These are phyloP conservation scores for Acleris cristana DNA, from an alignment of 2,888 invertebrate species.

Conservation along the genomic window DNA sequence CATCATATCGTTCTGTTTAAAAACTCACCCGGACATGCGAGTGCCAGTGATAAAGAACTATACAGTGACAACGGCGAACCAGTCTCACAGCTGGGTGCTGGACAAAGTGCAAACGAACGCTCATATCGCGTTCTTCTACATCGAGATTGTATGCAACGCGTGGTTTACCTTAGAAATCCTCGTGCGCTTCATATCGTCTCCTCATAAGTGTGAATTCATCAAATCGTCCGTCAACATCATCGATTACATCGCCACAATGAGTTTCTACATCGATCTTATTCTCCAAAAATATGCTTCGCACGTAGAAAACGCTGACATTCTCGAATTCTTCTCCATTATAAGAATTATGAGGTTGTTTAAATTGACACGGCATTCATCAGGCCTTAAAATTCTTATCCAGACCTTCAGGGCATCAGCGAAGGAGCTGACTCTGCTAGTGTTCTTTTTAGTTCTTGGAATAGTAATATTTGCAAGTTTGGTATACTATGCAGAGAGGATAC, in stretches of 20 bases:
- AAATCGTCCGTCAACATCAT: slow-evolving; percentile 99
- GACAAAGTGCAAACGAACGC: slow-evolving; percentile 97
- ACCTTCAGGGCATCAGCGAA: slow-evolving; percentile 98
- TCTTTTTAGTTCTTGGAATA: slow-evolving; percentile 98
- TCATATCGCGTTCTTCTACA: slow-evolving; percentile 98
- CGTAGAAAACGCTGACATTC: slow-evolving; percentile 96
- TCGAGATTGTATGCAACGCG: slow-evolving; percentile 98
- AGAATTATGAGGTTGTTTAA: slow-evolving; percentile 99
- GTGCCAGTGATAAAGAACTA: slow-evolving; percentile 94
- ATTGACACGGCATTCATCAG: slow-evolving; percentile 97
- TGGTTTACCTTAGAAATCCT: slow-evolving; percentile 99
- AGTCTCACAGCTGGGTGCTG: slow-evolving; percentile 91
- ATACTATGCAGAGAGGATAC: slow-evolving; percentile 98
- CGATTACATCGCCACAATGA: slow-evolving; percentile 99
- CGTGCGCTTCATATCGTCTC: slow-evolving; percentile 95
- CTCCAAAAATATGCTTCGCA: slow-evolving; percentile 95
- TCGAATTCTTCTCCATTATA: slow-evolving; percentile 99
- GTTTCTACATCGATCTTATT: slow-evolving; percentile 97
- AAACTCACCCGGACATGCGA: slow-evolving; percentile 99
- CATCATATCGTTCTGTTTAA: slow-evolving; percentile 99
- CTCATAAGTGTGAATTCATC: slow-evolving; percentile 97
- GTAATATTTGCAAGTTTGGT: slow-evolving; percentile 99
- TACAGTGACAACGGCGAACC: slow-evolving; percentile 89
- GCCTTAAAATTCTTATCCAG: slow-evolving; percentile 98
- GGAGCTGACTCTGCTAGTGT: slow-evolving; percentile 97